Evolutionary conservation across 2,113 vertebrate species (phyloP), one percentile per base, ranked within the genome.

Genomic region (Rhadina sibilatrix): DNA sequence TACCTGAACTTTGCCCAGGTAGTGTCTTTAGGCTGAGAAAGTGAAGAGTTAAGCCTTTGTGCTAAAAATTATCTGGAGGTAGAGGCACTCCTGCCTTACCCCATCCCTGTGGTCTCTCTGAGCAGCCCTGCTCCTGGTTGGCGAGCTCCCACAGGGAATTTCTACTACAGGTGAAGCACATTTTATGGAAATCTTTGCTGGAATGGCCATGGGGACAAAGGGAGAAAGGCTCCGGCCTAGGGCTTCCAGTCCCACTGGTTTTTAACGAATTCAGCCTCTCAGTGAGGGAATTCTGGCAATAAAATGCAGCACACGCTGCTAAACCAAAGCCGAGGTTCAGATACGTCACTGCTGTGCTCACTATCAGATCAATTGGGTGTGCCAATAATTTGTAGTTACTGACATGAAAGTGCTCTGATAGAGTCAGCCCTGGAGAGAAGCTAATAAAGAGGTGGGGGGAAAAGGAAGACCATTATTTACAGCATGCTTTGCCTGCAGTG

Each of bases 291-390:
- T 46, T 78, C 52, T 53, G n/a, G 57, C 71, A 23, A 30, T 59
- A 65, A 85, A 95, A 89, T 11, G 35, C 46, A 87, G 50, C 42
- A 50, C 31, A 59, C 38, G 24, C 19, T 59, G 60, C 14, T 57
- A 57, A 83, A 90, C 47, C 93, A 82, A 75, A 87, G 40, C 10
- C 38, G 44, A 82, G 90, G 87, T 92, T 89, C 84, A 82, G 92
- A 92, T 83, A 76, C 6, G 19, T 65, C 75, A 46, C 31, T 85
- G 86, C 65, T 78, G 40, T 77, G 68, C 56, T 79, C 49, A 46
- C 38, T 19, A 44, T 50, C 40, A 31, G 80, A 78, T 92, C 89
- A 69, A 77, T n/a, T 38, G 54, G 17, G 27, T 76, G 69, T 82
- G 83, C 25, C 60, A 57, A 57, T 93, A 95, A 79, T 92, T 95